A percentile compares a stretch with the other conserved stretches of the same genome.
Conservation (phyloP, 2,888 invertebrate species). For the Ectobius pallidus region DNA sequence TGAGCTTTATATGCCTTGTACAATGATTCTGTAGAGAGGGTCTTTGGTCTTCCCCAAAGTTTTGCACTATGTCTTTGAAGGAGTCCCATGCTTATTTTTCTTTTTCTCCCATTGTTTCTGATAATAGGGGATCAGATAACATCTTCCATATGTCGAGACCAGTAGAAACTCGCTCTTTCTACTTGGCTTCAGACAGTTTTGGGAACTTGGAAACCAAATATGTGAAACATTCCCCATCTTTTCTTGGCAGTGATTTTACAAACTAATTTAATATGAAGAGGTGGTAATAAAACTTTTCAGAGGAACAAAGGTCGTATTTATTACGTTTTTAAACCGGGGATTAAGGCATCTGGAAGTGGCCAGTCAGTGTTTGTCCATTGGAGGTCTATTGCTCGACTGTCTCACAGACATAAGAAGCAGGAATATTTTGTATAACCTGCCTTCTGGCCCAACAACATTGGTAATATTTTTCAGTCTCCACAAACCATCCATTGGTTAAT, state of each 20-base stretch:
- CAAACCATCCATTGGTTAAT: too few species aligned
- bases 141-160: slow-evolving; percentile 32
- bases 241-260: slow-evolving; percentile 26
- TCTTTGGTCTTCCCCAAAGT: slow-evolving; percentile 41
- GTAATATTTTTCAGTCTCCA: slow-evolving; percentile 8
- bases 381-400: slow-evolving; percentile 7
- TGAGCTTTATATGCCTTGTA: slow-evolving; percentile 26
- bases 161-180: slow-evolving; percentile 35
- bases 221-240: slow-evolving; percentile 25
- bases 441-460: slow-evolving; percentile 21
- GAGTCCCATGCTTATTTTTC: slow-evolving; percentile 35
- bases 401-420: slow-evolving; percentile 18
- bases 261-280: slow-evolving; percentile 34
- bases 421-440: neutral
- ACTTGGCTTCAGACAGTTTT: slow-evolving; percentile 37
- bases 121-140: slow-evolving; percentile 37
- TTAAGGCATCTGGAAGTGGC: slow-evolving; percentile 2
- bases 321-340: slow-evolving; percentile 9
- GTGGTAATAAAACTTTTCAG: slow-evolving; percentile 27
- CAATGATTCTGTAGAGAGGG: slow-evolving; percentile 40
- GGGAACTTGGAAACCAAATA: slow-evolving; percentile 33
- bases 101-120: neutral
- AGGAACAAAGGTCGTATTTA: slow-evolving; percentile 5
- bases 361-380: slow-evolving; percentile 12
- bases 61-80: slow-evolving; percentile 36